These are phyloP conservation scores for Lucifuga dentata DNA, from an alignment of 2,113 vertebrate genomes.

Conservation along the genomic window DNA sequence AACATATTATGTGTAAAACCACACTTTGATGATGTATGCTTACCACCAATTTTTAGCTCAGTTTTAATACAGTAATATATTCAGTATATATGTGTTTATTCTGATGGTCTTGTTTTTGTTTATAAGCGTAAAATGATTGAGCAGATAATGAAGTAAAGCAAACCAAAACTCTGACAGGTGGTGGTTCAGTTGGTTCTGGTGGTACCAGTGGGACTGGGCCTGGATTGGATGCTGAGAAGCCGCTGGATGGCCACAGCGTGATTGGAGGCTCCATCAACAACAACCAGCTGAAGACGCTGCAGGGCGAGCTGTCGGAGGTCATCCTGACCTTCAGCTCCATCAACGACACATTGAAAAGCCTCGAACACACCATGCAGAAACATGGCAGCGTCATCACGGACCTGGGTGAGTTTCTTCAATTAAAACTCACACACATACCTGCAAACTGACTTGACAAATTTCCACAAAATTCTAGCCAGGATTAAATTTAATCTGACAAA, in stretches of 20 bases:
- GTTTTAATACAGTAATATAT: no score
- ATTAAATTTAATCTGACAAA: no score
- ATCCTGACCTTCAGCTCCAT: conserved; percentile 89
- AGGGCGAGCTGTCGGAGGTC: conserved; percentile 86
- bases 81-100: no score
- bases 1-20: no score
- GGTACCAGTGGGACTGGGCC: conserved; percentile 28
- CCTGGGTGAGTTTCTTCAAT: conserved; percentile 66
- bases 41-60: no score
- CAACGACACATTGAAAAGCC: conserved; percentile 88
- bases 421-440: no score
- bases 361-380: conserved; percentile 88
- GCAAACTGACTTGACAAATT: no score
- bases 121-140: no score
- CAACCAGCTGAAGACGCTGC: conserved; percentile 86
- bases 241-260: conserved; percentile 90
- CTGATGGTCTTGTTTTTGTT: no score
- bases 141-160: no score
- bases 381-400: conserved; percentile 89
- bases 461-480: no score
- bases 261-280: conserved; percentile 82
- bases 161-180: conserved; percentile 23
- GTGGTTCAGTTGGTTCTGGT: conserved; percentile 16
- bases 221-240: conserved; percentile 73
- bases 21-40: no score